Base-by-base conservation (phyloP, 2,888 invertebrate species). In the Drosophila kuntzei region DNA sequence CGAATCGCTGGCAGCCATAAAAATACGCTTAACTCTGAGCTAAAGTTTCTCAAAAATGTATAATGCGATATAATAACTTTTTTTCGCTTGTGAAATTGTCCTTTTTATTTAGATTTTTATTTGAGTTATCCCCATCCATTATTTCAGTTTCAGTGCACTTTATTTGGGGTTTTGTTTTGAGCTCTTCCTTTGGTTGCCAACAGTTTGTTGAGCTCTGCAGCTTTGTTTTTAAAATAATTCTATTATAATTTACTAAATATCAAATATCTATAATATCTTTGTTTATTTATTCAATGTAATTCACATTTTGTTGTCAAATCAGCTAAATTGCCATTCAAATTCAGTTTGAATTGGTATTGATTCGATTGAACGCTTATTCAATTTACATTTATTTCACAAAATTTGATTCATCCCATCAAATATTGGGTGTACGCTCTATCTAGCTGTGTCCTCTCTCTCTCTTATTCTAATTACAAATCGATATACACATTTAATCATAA, bases 401-500 rank as follows among this genome's bases (percentile, higher is more conserved):
- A 76, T 51, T 76, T 76, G 57, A 57, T 53, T 75, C 62, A 60
- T 29, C 34, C 44, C 32, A 76, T 76, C 68, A 64, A 71, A 76
- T 63, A 68, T 64, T 43, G 44, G n/a, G n/a, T 63, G 46, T 37
- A 20, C 34, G 57, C 43, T 51, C 43, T 54, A 61, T 71, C 61
- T 46, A 50, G 37, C 43, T 37, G 36, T 20, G 50, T 22, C 20
- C 29, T 3, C 50, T 43, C n/a, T 41, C 22, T 22, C 14, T 36
- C 53, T 16, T 46, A 46, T 34, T 44, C 63, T 72, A 80, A 80
- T 78, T 80, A 79, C 66, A 83, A 80, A 84, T 81, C 81, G 85
- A 87, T 87, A 87, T 53, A 64, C 60, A 62, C 84, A 81, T 84
- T 83, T 68, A 68, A 77, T 77, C 67, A 69, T 72, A 77, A 66